Evolutionary conservation across 2,797 vertebrate genomes (phyloP).

Genomic region (Harpagifer antarcticus): DNA sequence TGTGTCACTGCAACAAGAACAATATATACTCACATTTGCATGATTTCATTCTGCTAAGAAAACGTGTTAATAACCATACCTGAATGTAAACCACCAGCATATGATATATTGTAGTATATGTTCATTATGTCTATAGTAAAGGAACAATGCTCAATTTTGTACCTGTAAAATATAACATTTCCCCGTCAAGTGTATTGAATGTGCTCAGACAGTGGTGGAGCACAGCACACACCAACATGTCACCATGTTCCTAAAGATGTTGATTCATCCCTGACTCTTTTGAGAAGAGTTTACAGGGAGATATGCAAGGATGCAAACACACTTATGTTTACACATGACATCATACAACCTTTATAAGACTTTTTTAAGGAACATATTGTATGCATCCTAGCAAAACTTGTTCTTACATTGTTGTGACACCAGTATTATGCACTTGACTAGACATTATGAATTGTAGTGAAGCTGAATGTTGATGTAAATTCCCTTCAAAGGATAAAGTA

Average conservation of each 20-base stretch:
- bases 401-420: conserved; percentile 59
- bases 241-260: conserved; percentile 10
- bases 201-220: conserved; percentile 25
- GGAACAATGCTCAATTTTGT: conserved; percentile 37
- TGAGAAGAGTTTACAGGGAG: conserved; percentile 48
- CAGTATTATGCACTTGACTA: conserved; percentile 78
- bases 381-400: conserved; percentile 41
- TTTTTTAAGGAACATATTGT: conserved; percentile 52
- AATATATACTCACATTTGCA: conserved; percentile 53
- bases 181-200: conserved; percentile 32
- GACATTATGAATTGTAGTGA: conserved; percentile 74
- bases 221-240: conserved; percentile 23
- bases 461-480: conserved; percentile 76
- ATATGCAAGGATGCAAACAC: conserved; percentile 73
- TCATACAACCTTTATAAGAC: conserved; percentile 53
- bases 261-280: conserved; percentile 27
- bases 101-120: conserved; percentile 44
- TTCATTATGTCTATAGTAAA: conserved; percentile 51
- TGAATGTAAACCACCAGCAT: conserved; percentile 79
- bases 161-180: conserved; percentile 49
- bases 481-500: conserved; percentile 53
- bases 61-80: conserved; percentile 46
- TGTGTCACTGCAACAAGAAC: conserved; percentile 30
- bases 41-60: conserved; percentile 43
- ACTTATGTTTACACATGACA: conserved; percentile 56